These are phyloP conservation scores for Synchiropus splendidus DNA, from an alignment of 2,113 vertebrate genomes.

Conservation along the genomic window DNA sequence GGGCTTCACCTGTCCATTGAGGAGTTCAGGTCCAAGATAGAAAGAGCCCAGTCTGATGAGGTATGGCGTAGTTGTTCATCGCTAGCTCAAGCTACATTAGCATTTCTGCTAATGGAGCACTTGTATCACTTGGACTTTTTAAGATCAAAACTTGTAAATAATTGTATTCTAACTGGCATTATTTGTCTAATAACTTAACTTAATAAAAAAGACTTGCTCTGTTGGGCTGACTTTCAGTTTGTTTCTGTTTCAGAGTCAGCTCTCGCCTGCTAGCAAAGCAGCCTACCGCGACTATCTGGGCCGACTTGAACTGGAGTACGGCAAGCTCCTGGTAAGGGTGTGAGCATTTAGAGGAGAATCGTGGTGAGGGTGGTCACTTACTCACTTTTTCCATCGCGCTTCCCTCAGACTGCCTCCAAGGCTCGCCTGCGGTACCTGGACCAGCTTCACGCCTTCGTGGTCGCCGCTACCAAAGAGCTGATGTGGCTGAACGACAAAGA, in stretches of 20 bases:
- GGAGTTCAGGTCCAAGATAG: constrained; percentile 86
- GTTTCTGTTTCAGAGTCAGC: constrained; percentile 66
- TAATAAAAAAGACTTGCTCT: too few relatives aligned
- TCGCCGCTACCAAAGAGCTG: constrained; percentile 82
- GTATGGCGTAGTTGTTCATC: too few relatives aligned
- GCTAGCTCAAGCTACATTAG: too few relatives aligned
- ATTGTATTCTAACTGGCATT: too few relatives aligned
- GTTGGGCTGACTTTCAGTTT: background rate
- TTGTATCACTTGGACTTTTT: too few relatives aligned
- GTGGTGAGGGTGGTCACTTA: background rate
- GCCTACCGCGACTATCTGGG: constrained; percentile 80
- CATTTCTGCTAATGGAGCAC: too few relatives aligned
- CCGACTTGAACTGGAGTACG: constrained; percentile 81
- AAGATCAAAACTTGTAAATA: too few relatives aligned
- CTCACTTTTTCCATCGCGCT: background rate
- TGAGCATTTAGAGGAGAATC: background rate
- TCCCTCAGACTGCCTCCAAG: constrained; percentile 74
- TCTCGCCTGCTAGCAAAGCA: constrained; percentile 68
- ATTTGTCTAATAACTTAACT: too few relatives aligned
- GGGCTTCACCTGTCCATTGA: constrained; percentile 86
- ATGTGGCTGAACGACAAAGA: constrained; percentile 93
- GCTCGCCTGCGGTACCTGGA: constrained; percentile 75
- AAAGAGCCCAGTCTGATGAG: constrained; percentile 82
- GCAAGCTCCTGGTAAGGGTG: constrained; percentile 77
- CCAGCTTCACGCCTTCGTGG: constrained; percentile 78